These are phyloP conservation scores for Brenthis ino DNA, from an alignment of 2,888 invertebrate species.

Conservation along the genomic window DNA sequence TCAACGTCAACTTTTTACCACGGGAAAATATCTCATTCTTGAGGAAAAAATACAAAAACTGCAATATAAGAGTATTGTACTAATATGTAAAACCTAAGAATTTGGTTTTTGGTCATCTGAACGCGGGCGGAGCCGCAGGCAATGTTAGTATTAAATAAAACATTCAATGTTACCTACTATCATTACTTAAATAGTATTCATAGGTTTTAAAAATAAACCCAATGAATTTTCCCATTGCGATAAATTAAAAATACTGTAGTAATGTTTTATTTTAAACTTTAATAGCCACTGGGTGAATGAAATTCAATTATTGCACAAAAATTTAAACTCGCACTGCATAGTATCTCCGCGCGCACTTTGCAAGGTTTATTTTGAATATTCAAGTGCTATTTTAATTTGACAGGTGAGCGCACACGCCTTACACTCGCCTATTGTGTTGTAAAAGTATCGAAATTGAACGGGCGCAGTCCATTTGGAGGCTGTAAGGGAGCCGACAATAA, in stretches of 20 bases:
- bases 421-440: conserved; percentile 76
- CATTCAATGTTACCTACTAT: background rate
- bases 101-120: too few relatives aligned
- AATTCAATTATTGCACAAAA: conserved; percentile 44
- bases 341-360: conserved; percentile 43
- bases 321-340: conserved; percentile 43
- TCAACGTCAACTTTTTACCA: too few relatives aligned
- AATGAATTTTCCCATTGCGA: conserved; percentile 13
- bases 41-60: too few relatives aligned
- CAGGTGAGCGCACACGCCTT: conserved; percentile 79
- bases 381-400: conserved; percentile 80
- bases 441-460: conserved; percentile 81
- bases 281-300: conserved; percentile 32
- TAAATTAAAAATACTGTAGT: conserved; percentile 23
- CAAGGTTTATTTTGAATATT: conserved; percentile 63
- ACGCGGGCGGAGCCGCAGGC: too few relatives aligned
- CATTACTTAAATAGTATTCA: background rate
- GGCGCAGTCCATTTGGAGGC: conserved; percentile 72
- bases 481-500: conserved; percentile 71
- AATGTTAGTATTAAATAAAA: too few relatives aligned
- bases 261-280: conserved; percentile 35
- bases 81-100: too few relatives aligned
- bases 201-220: conserved; percentile 3
- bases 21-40: too few relatives aligned
- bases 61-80: too few relatives aligned